A percentile compares a stretch with the other conserved stretches of the same genome.
Conservation (phyloP, 30 jellyfish, hydroid and myxozoan genomes). For the Aurelia coerulea region DNA sequence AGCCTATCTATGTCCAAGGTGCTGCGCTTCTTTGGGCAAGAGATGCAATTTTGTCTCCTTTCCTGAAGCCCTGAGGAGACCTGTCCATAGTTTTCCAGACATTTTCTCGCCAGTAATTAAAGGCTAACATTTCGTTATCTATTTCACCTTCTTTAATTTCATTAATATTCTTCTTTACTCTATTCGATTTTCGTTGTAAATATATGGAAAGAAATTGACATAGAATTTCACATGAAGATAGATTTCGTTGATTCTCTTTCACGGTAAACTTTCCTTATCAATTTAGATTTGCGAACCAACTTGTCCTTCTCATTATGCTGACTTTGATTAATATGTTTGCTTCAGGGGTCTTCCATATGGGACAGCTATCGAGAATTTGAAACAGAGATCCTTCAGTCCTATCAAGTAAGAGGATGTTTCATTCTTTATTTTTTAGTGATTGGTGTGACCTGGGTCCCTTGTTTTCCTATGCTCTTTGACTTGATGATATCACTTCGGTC, state of each 20-base stretch:
- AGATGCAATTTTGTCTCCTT: neutral
- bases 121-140: too few species aligned
- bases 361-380: slow-evolving; percentile 98
- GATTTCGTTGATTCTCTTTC: neutral
- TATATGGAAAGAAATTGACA: too few species aligned
- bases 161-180: too few species aligned
- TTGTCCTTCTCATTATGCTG: neutral
- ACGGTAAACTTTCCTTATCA: neutral
- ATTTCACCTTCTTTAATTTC: too few species aligned
- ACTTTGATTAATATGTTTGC: neutral
- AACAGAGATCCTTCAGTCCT: slow-evolving; percentile 86
- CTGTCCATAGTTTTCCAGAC: too few species aligned
- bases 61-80: too few species aligned
- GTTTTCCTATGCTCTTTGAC: too few species aligned
- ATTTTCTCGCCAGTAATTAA: too few species aligned
- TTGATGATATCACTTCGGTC: neutral
- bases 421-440: neutral
- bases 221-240: neutral
- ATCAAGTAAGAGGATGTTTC: slow-evolving; percentile 59
- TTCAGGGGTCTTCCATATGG: slow-evolving; percentile 95
- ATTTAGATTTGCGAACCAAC: neutral
- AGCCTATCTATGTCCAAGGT: neutral
- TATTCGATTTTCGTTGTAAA: too few species aligned
- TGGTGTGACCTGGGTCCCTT: neutral
- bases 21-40: neutral